Percentiles rank a stretch among this genome's conserved stretches.
phyloP scores from a whole-genome alignment of 2,888 invertebrate species.

The Pristionchus entomophagus region DNA sequence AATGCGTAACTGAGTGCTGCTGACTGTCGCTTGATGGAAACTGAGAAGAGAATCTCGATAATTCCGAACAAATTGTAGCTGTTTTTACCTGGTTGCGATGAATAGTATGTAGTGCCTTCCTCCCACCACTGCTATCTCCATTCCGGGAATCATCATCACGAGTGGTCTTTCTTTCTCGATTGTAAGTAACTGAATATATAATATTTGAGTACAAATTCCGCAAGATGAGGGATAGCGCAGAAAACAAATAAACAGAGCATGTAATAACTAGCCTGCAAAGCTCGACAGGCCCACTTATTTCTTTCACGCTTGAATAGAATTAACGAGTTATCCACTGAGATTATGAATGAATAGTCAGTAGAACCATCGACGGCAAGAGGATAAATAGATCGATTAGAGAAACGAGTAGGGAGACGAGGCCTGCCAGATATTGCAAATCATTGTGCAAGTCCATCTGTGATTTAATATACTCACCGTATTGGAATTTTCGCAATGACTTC shows the following conservation, averaged over 20 bases:
- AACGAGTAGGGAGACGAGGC: not conserved
- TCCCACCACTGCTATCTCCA: not conserved
- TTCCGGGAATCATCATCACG: not conserved
- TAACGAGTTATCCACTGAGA: not conserved
- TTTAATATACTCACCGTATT: not conserved
- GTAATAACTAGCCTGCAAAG: not conserved
- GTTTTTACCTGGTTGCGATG: not conserved
- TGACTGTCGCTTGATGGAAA: not conserved
- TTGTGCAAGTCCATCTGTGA: too few relatives aligned
- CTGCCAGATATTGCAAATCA: not conserved
- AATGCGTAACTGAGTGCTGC: not conserved
- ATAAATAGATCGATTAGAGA: not conserved
- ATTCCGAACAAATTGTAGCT: too few relatives aligned
- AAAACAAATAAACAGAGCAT: not conserved
- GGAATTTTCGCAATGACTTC: not conserved
- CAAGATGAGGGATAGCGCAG: too few relatives aligned
- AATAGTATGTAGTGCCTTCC: not conserved
- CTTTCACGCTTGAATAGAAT: not conserved
- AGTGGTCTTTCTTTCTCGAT: too few relatives aligned
- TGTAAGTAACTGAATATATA: too few relatives aligned
- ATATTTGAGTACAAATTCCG: too few relatives aligned
- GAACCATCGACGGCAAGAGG: not conserved
- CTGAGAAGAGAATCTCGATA: too few relatives aligned
- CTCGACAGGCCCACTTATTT: not conserved
- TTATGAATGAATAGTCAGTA: not conserved